Percentiles rank a stretch among this genome's conserved stretches.
phyloP scores from a whole-genome alignment of 2,888 invertebrate genomes.

The Microctonus hyperodae region DNA sequence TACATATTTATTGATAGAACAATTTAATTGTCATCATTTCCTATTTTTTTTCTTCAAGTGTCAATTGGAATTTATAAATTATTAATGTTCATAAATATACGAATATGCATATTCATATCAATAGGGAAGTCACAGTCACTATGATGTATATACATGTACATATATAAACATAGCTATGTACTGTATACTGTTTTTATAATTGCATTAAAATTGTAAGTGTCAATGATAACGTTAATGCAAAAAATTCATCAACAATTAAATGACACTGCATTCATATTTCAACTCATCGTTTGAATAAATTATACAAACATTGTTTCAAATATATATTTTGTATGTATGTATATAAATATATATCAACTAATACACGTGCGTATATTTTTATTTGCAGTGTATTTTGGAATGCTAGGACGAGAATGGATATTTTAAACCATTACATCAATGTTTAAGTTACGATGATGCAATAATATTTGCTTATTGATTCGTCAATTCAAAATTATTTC shows the following conservation, averaged over 20 bases:
- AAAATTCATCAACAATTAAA: not conserved
- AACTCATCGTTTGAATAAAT: not conserved
- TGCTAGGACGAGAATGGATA: slow-evolving; percentile 21
- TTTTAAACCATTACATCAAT: slow-evolving; percentile 29
- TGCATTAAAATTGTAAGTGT: not conserved
- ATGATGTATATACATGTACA: too few relatives aligned
- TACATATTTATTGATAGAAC: too few relatives aligned
- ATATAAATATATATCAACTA: not conserved
- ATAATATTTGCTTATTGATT: slow-evolving; percentile 2
- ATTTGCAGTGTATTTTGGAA: not conserved
- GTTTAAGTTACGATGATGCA: slow-evolving; percentile 8
- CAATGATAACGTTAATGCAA: not conserved
- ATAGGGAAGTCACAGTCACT: too few relatives aligned
- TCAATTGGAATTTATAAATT: too few relatives aligned
- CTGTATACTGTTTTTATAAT: not conserved
- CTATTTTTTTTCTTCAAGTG: too few relatives aligned
- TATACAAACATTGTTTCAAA: not conserved
- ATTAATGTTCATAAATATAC: too few relatives aligned
- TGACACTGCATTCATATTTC: not conserved
- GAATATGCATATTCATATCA: too few relatives aligned
- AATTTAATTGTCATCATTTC: too few relatives aligned
- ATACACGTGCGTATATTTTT: not conserved
- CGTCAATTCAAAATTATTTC: slow-evolving; percentile 1
- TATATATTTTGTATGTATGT: not conserved
- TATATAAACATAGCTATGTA: too few relatives aligned